Base-by-base conservation (phyloP, 2,797 vertebrate genomes). In the Typhlichthys eigenmanni region DNA sequence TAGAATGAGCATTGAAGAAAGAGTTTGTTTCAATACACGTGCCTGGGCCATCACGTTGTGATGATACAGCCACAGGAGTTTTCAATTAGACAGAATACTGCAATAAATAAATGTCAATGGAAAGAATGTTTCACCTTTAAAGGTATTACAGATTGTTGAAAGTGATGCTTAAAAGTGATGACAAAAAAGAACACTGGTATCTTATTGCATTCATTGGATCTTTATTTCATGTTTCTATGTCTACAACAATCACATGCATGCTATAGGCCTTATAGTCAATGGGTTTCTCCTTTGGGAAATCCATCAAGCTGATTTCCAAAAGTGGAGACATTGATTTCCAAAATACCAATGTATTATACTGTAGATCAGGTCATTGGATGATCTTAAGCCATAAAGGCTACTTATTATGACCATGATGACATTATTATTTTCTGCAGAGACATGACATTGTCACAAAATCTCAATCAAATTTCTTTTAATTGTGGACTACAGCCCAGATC, bases 181-280 rank as follows among this genome's bases (percentile, higher is more conserved):
- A 50, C 72, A 61, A 79, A 70, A 55, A 76, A 77, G 59, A 83
- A 84, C 64, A 78, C 70, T 65, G 63, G 68, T 70, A 80, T 79
- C 66, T 71, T 68, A 14, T 13, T 19, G 4, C 64, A 73, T 80
- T 70, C 55, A 74, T 82, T 51, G 66, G 81, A 59, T 58, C 71
- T 79, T 82, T 84, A 7, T 55, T 12, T 77, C 66, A 50, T 34
- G 69, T 76, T 72, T 74, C 59, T 81, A 66, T 24, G 32, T 67
- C 77, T 85, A 81, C 66, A 70, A 75, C 67, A 81, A 34, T 81
- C 60, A 78, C 79, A 84, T 84, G 76, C 79, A 84, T 61, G 69
- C 24, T 76, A 65, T 68, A 56, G n/a, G 43, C 71, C 64, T 60
- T 38, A 60, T 50, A 47, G 50, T 49, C 19, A 43, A 43, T 43